These are phyloP conservation scores for Melanostoma mellinum DNA, from an alignment of 2,888 invertebrate genomes.

Conservation along the genomic window DNA sequence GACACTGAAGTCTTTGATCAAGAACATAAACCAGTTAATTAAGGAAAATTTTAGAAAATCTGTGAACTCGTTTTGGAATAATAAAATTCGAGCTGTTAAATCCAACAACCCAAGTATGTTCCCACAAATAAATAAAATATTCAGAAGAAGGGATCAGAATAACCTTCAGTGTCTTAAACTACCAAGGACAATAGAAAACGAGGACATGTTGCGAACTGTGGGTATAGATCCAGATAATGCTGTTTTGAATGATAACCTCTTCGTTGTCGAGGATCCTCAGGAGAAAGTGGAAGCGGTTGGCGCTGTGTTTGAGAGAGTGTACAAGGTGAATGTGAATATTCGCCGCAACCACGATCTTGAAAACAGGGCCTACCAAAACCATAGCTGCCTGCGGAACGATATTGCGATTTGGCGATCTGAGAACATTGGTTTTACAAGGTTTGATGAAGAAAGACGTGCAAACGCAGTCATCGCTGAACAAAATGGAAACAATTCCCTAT, in stretches of 20 bases:
- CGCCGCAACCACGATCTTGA: no score
- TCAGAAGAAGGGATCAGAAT: not conserved
- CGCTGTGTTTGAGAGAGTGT: no score
- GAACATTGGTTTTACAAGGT: no score
- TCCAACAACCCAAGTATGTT: slow-evolving; percentile 11
- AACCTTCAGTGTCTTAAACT: no score
- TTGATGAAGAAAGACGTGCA: no score
- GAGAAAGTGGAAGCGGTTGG: no score
- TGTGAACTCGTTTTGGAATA: slow-evolving; percentile 6
- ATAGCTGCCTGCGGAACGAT: no score
- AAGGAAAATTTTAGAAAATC: slow-evolving; percentile 11
- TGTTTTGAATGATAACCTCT: not conserved
- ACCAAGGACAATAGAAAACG: no score
- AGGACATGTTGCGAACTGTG: not conserved
- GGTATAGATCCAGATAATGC: not conserved
- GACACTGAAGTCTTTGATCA: not conserved
- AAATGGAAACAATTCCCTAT: not conserved
- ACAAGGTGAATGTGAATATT: no score
- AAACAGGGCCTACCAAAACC: not conserved
- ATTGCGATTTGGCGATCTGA: not conserved
- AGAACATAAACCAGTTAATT: slow-evolving; percentile 4
- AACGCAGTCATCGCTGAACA: no score
- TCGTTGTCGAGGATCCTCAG: slow-evolving; percentile 14
- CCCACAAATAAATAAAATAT: slow-evolving; percentile 19
- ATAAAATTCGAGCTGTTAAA: slow-evolving; percentile 11